Base-by-base conservation (phyloP, 2,797 vertebrate genomes). In the Rhinatrema bivittatum region DNA sequence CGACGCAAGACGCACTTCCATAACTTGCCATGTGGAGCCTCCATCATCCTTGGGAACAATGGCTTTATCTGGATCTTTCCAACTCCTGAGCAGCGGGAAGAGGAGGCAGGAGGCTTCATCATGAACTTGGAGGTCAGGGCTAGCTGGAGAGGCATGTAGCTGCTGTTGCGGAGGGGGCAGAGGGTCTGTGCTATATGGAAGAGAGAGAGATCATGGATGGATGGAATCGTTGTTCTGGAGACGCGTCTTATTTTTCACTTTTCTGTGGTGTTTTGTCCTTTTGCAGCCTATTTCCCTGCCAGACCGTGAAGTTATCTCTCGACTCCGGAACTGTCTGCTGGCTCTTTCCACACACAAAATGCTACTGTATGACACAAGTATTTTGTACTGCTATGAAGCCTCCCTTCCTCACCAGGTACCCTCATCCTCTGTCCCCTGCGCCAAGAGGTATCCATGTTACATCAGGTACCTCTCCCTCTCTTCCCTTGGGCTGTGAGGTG, bases 1-100 rank as follows among this genome's bases (percentile, higher is more conserved):
- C 87, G 94, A 29, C 93, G 97, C 64, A 99, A 99, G 78, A 93
- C 92, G 9, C 96, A 98, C 56, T 98, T 99, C 70, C 94, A 99
- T 9, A 91, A 97, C 55, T 62, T 99, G 46, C 89, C 90, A 0
- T 99, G 94, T 5, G 96, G 95, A 3, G 91, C 93, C 0, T 98
- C 96, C 0, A 58, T 98, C 44, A 98, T 98, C 49, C 84, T 98
- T 0, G 94, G 92, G 3, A 99, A 96, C 77, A 99, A 99, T 0
- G 96, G 96, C 17, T 97, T 87, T 53, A 83, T 98, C 62, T 99
- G 96, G 96, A 83, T 98, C 53, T 93, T 94, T 66, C 93, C 94
- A 0, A 95, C 91, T 0, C 74, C 81, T 0, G 83, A 82, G 20
- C 82, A 90, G 43, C 88, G 83, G 31, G 89, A 93, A 1, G 93